Evolutionary conservation across 2,888 invertebrate genomes (phyloP), one percentile per base, ranked within the genome.

Genomic region (Xanthorhoe spadicearia): DNA sequence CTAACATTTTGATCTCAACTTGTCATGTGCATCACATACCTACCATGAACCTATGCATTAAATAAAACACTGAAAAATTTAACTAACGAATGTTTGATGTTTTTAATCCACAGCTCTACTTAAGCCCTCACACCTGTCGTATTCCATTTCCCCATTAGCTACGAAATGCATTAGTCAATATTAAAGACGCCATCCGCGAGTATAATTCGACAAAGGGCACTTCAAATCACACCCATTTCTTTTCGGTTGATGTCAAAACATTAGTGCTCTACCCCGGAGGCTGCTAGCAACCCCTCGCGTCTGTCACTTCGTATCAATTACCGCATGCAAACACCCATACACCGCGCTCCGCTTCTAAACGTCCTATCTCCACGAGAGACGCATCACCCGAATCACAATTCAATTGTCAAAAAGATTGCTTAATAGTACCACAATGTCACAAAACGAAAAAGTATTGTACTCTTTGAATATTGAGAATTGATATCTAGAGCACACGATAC

Each of bases 151-250:
- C 87, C 91, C 90, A 92, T 92, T 90, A 91, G 85, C 86, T 79
- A 81, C 79, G 87, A 92, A 90, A 92, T 92, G 90, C 92, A 93
- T 93, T 93, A 93, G 92, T 90, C 88, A 88, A 89, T 93, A 93
- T 92, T 92, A 93, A 92, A 90, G 89, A 90, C 88, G 88, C 88
- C 88, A 80, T 87, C 82, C 90, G 90, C 87, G 91, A 89, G 81
- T 90, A 87, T 93, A 93, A 93, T 92, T 92, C 92, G 92, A 92
- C 92, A 93, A 92, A 92, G 92, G 91, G 91, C 93, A 88, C 92
- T 93, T 88, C 90, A 92, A 92, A 92, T 92, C 93, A 92, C 93
- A 92, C 92, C 92, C 92, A 90, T 89, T 89, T 88, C 89, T 85
- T 88, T 87, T 90, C 86, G 87, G 84, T 87, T 83, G 83, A 92